Conservation (phyloP, 2,113 vertebrate genomes). For the Gymnocephalus cernua region DNA sequence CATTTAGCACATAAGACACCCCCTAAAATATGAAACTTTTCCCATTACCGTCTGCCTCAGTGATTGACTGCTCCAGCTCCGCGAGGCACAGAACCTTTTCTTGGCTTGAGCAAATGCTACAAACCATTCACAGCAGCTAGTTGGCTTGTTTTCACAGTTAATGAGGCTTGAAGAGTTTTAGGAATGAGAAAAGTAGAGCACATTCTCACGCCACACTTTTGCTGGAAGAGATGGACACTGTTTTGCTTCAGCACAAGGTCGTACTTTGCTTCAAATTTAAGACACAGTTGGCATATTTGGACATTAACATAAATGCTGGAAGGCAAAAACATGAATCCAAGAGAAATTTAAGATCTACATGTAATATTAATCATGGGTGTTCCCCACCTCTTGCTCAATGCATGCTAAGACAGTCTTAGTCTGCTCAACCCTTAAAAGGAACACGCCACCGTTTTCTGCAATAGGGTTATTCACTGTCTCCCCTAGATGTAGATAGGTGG, state of each 20-base stretch:
- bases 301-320: conserved; percentile 49
- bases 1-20: conserved; percentile 42
- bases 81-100: background rate
- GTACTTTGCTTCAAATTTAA: conserved; percentile 50
- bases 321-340: conserved; percentile 48
- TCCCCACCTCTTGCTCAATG: conserved; percentile 26
- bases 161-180: conserved; percentile 75
- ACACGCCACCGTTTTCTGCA: too few species aligned
- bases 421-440: conserved; percentile 6
- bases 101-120: conserved; percentile 21
- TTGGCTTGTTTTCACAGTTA: conserved; percentile 69
- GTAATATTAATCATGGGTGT: conserved; percentile 64
- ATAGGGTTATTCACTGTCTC: too few species aligned
- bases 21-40: conserved; percentile 49
- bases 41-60: conserved; percentile 36
- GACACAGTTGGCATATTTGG: conserved; percentile 40
- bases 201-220: conserved; percentile 53
- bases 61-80: conserved; percentile 34
- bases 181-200: conserved; percentile 65
- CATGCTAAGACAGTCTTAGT: conserved; percentile 24
- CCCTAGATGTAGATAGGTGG: too few species aligned
- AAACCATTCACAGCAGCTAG: conserved; percentile 67
- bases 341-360: conserved; percentile 55
- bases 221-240: conserved; percentile 48
- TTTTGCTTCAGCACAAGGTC: conserved; percentile 55